Evolutionary conservation across 2,888 invertebrate species (phyloP).

Genomic region (Sceliomorpha sp.): DNA sequence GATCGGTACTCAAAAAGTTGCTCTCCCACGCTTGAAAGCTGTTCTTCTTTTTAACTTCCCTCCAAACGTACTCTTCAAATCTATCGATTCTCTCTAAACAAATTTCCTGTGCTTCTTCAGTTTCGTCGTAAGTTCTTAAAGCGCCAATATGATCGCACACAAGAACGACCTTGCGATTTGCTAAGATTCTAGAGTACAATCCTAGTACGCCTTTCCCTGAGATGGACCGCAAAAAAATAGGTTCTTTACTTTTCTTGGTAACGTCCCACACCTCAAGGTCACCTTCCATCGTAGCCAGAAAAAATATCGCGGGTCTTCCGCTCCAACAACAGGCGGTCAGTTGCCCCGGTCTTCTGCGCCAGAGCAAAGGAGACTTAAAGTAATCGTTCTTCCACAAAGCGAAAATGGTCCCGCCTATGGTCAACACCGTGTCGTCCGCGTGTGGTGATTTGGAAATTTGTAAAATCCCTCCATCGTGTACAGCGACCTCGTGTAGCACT

Average conservation of each 20-base stretch:
- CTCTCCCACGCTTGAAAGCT: conserved; percentile 68
- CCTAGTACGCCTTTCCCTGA: conserved; percentile 79
- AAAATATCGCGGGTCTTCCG: conserved; percentile 86
- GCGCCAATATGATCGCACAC: conserved; percentile 85
- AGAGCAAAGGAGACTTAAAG: conserved; percentile 83
- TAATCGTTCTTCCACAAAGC: conserved; percentile 88
- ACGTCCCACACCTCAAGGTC: conserved; percentile 91
- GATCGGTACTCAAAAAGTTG: conserved; percentile 64
- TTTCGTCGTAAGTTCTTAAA: conserved; percentile 84
- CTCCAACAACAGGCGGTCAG: conserved; percentile 88
- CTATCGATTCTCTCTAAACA: conserved; percentile 64
- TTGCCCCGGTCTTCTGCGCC: conserved; percentile 83
- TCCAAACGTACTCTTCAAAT: conserved; percentile 68
- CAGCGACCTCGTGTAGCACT: conserved; percentile 75
- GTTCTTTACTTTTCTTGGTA: conserved; percentile 84
- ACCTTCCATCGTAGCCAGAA: conserved; percentile 87
- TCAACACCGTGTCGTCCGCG: conserved; percentile 84
- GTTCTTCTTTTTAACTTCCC: conserved; percentile 66
- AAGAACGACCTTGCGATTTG: conserved; percentile 17
- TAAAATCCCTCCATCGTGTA: conserved; percentile 87
- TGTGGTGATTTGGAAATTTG: conserved; percentile 85
- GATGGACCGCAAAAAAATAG: conserved; percentile 85
- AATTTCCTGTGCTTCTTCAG: conserved; percentile 74
- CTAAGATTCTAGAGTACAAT: conserved; percentile 40
- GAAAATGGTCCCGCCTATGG: conserved; percentile 88